Evolutionary conservation across 2,113 vertebrate genomes (phyloP).

Genomic region (Centropristis striata): DNA sequence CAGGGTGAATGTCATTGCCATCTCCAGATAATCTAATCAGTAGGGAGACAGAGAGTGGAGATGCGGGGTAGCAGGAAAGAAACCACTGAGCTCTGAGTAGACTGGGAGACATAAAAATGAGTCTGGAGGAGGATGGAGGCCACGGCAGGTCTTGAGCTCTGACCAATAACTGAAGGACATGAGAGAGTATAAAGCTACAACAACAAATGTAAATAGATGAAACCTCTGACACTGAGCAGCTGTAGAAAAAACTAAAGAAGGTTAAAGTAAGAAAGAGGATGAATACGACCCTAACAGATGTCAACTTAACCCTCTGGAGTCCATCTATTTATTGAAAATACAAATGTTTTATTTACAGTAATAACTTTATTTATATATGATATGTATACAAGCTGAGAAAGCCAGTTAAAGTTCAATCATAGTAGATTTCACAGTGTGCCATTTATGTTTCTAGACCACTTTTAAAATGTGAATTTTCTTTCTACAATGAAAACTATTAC

Average conservation of each 20-base stretch:
- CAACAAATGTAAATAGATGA: slow-evolving; percentile 20
- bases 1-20: slow-evolving; percentile 45
- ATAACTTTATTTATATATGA: too few relatives aligned
- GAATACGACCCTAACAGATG: slow-evolving; percentile 15
- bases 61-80: slow-evolving; percentile 14
- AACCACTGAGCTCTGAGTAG: neutral
- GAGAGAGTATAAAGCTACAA: neutral
- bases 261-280: neutral
- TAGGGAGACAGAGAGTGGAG: slow-evolving; percentile 37
- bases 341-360: too few relatives aligned
- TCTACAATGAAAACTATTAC: too few relatives aligned
- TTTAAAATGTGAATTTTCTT: too few relatives aligned
- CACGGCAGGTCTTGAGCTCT: slow-evolving; percentile 25
- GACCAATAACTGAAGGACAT: slow-evolving; percentile 46
- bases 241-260: neutral
- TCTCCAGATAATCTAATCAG: slow-evolving; percentile 58
- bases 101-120: slow-evolving; percentile 13
- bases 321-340: too few relatives aligned
- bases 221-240: neutral
- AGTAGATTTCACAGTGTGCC: too few relatives aligned
- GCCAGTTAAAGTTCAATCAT: too few relatives aligned
- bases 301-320: too few relatives aligned
- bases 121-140: slow-evolving; percentile 1
- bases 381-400: too few relatives aligned
- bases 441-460: too few relatives aligned